Percentiles rank a stretch among this genome's conserved stretches.
phyloP scores from a whole-genome alignment of 2,888 invertebrate genomes.

The Athripsodes cinereus region DNA sequence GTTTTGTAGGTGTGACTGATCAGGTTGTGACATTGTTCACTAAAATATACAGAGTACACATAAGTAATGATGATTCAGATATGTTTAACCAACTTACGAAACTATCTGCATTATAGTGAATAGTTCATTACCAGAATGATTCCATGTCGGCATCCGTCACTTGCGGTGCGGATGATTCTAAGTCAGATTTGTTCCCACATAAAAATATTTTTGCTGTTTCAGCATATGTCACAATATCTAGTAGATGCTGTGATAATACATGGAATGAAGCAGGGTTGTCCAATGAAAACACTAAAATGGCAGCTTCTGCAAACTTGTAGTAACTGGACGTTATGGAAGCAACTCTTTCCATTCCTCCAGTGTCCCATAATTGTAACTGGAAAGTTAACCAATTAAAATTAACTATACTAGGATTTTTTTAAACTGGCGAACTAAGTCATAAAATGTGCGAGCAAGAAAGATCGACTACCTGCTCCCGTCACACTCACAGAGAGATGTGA shows the following conservation, averaged over 20 bases:
- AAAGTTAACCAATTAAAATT: too few relatives aligned
- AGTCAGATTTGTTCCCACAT: conserved; percentile 87
- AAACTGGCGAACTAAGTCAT: too few relatives aligned
- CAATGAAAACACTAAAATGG: conserved; percentile 83
- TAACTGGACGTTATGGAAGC: conserved; percentile 93
- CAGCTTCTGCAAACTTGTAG: conserved; percentile 93
- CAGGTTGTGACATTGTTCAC: conserved; percentile 87
- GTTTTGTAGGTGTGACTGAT: conserved; percentile 85
- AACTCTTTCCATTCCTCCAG: conserved; percentile 94
- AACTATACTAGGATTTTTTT: too few relatives aligned
- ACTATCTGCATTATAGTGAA: too few relatives aligned
- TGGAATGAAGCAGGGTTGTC: conserved; percentile 92
- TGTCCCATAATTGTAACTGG: conserved; percentile 92
- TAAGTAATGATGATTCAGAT: too few relatives aligned
- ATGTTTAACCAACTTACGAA: too few relatives aligned
- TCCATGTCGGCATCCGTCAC: conserved; percentile 85
- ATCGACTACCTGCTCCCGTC: too few relatives aligned
- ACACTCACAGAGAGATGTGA: too few relatives aligned
- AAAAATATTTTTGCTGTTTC: conserved; percentile 94
- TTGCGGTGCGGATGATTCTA: conserved; percentile 66
- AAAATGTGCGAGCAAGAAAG: too few relatives aligned
- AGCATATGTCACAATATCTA: conserved; percentile 90
- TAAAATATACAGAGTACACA: conserved; percentile 44
- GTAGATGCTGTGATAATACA: conserved; percentile 81
- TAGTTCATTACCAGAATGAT: conserved; percentile 61